Evolutionary conservation across 1,140 invertebrate genomes (phyloP).

Genomic region (Delia radicum): DNA sequence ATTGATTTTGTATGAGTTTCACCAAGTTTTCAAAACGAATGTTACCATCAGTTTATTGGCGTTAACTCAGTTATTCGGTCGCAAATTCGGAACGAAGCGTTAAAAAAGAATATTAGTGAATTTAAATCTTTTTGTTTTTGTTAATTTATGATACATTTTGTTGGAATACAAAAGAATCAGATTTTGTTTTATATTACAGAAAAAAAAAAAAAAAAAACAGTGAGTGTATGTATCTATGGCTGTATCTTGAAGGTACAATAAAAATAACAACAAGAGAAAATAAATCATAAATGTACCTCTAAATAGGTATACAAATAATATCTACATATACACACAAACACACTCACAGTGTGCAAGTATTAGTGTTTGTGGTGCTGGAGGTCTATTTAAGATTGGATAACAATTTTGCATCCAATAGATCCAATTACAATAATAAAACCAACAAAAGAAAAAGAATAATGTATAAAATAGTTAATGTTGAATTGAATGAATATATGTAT

Average conservation of each 20-base stretch:
- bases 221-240: neutral
- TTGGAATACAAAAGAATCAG: neutral
- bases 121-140: neutral
- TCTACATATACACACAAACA: neutral
- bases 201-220: no score
- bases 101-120: neutral
- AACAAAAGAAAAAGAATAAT: neutral
- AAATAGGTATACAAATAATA: no score
- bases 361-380: neutral
- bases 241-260: neutral
- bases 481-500: neutral
- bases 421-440: neutral
- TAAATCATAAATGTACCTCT: no score
- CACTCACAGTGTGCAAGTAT: neutral
- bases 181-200: no score
- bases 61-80: slow-evolving; percentile 1
- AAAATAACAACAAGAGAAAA: no score
- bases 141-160: neutral
- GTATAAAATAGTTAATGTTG: neutral
- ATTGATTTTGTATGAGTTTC: no score
- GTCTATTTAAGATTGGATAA: neutral
- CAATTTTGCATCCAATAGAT: neutral
- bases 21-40: neutral
- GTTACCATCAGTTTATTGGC: neutral
- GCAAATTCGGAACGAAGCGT: neutral